Evolutionary conservation across 2,113 vertebrate species (phyloP).

Genomic region (Gallinago media): DNA sequence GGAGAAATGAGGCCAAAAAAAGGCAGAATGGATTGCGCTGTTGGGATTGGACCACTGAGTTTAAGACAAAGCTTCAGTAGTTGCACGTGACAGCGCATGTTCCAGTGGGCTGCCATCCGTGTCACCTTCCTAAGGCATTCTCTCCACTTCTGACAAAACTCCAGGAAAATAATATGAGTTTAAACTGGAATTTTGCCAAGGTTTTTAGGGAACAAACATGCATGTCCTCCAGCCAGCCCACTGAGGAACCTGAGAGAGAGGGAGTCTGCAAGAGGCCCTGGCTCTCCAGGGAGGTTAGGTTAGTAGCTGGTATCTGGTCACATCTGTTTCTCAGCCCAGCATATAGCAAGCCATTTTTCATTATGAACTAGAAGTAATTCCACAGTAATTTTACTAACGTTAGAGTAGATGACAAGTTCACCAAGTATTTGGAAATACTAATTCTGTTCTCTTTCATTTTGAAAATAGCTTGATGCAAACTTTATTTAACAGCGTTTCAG

Average conservation of each 20-base stretch:
- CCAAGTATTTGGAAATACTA: neutral
- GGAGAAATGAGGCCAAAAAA: neutral
- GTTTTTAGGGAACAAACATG: neutral
- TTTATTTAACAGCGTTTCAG: conserved; percentile 11
- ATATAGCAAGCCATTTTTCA: neutral
- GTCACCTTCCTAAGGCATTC: neutral
- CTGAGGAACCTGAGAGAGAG: neutral
- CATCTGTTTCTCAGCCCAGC: conserved; percentile 1
- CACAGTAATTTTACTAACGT: neutral
- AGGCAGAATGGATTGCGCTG: neutral
- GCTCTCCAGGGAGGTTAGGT: neutral
- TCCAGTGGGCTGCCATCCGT: neutral
- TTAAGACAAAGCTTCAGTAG: neutral
- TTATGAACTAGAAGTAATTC: neutral
- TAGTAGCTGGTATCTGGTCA: neutral
- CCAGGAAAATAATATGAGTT: neutral
- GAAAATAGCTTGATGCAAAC: neutral
- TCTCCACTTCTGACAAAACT: neutral
- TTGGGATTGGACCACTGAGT: neutral
- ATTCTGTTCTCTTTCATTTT: conserved; percentile 1
- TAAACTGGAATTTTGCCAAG: neutral
- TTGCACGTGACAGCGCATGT: neutral
- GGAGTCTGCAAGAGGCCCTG: neutral
- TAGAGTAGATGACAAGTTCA: neutral
- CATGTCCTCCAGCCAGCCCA: neutral